Percentiles rank a stretch among this genome's conserved stretches.
phyloP scores from a whole-genome alignment of 2,797 vertebrate species.

The Myotis findleyi region DNA sequence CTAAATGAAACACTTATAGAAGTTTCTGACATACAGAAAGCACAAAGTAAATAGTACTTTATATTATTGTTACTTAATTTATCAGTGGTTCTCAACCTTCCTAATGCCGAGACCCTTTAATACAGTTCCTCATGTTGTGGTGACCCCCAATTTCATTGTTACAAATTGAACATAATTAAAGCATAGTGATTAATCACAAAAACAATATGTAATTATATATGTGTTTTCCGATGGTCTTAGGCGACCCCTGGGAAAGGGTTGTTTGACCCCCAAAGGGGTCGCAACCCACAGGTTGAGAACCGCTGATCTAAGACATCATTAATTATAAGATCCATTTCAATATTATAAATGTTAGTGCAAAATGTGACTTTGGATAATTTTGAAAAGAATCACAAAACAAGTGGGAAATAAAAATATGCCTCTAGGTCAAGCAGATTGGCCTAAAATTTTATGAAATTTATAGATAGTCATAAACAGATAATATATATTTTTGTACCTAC shows the following conservation, averaged over 20 bases:
- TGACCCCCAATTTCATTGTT: too few species aligned
- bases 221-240: too few species aligned
- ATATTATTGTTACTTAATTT: neutral
- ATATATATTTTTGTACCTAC: neutral
- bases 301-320: too few species aligned
- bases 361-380: neutral
- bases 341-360: neutral
- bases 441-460: neutral
- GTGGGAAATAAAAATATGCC: neutral
- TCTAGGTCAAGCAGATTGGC: neutral
- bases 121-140: too few species aligned
- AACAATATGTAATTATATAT: too few species aligned
- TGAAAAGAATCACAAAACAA: neutral
- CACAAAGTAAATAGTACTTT: neutral
- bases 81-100: neutral
- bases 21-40: neutral
- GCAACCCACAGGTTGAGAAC: too few species aligned
- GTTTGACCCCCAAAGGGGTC: too few species aligned
- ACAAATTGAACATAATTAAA: too few species aligned
- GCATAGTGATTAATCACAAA: too few species aligned
- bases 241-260: too few species aligned
- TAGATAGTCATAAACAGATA: neutral
- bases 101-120: too few species aligned
- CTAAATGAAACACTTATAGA: neutral
- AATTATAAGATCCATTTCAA: neutral